Evolutionary conservation across 2,797 vertebrate species (phyloP).

Genomic region (Cossypha polioptera): DNA sequence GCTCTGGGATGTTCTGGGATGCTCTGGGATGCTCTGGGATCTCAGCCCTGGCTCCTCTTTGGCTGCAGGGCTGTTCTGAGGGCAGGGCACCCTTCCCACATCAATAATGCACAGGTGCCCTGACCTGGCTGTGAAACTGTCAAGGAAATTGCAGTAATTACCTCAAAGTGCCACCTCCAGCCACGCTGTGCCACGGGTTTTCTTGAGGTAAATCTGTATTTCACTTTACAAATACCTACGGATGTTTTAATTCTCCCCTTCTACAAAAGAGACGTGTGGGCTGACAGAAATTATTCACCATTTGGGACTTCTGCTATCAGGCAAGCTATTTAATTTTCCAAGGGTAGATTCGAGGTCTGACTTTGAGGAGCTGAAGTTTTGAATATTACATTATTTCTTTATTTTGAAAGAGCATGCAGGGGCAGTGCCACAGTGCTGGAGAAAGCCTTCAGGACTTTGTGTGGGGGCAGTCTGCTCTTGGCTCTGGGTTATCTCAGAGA

Average conservation of each 20-base stretch:
- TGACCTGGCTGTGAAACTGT: background rate
- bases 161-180: background rate
- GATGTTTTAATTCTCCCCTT: background rate
- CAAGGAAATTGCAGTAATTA: background rate
- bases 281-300: background rate
- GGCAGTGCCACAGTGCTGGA: background rate
- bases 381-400: background rate
- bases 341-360: background rate
- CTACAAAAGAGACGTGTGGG: background rate
- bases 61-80: background rate
- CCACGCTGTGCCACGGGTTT: rapidly evolving
- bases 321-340: background rate
- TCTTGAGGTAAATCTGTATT: background rate
- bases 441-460: background rate
- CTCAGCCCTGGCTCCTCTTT: background rate
- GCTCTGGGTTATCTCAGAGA: background rate
- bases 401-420: background rate
- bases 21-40: too few species aligned
- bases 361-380: background rate
- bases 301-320: background rate
- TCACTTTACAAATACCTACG: background rate
- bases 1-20: too few species aligned
- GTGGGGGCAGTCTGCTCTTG: background rate
- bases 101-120: too few species aligned
- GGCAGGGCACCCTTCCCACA: background rate